Percentiles rank a stretch among this genome's conserved stretches.
phyloP scores from a whole-genome alignment of 2,797 vertebrate genomes.

The Brachymystax lenok region DNA sequence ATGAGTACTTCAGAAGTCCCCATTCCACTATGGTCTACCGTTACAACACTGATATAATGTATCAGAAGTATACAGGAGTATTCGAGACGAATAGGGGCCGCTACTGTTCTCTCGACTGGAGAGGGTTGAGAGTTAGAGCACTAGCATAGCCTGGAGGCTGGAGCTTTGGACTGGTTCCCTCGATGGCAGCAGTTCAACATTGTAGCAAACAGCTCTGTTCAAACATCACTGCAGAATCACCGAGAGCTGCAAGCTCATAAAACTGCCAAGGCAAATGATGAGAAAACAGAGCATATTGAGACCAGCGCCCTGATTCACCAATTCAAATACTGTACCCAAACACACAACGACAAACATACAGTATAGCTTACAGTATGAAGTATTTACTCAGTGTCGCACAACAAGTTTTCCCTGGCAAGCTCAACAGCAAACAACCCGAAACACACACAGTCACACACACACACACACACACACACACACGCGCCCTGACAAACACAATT shows the following conservation, averaged over 20 bases:
- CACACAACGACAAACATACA: background rate
- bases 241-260: background rate
- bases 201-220: slow-evolving; percentile 21
- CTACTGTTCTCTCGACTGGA: background rate
- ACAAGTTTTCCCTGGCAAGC: background rate
- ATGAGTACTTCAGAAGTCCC: background rate
- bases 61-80: background rate
- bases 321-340: background rate
- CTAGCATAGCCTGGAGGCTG: slow-evolving; percentile 32
- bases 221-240: slow-evolving; percentile 28
- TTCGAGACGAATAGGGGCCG: background rate
- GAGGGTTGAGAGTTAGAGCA: slow-evolving; percentile 13
- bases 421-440: background rate
- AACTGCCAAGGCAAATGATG: background rate
- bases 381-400: background rate
- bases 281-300: background rate
- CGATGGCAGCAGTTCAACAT: slow-evolving; percentile 21
- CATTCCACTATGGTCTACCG: slow-evolving; percentile 3
- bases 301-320: background rate
- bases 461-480: background rate
- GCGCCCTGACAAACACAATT: background rate
- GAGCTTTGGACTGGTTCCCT: slow-evolving; percentile 37
- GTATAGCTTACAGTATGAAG: too few species aligned
- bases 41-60: background rate
- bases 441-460: background rate